Evolutionary conservation across 2,113 vertebrate genomes (phyloP), one percentile per base, ranked within the genome.

Genomic region (Misgurnus anguillicaudatus): DNA sequence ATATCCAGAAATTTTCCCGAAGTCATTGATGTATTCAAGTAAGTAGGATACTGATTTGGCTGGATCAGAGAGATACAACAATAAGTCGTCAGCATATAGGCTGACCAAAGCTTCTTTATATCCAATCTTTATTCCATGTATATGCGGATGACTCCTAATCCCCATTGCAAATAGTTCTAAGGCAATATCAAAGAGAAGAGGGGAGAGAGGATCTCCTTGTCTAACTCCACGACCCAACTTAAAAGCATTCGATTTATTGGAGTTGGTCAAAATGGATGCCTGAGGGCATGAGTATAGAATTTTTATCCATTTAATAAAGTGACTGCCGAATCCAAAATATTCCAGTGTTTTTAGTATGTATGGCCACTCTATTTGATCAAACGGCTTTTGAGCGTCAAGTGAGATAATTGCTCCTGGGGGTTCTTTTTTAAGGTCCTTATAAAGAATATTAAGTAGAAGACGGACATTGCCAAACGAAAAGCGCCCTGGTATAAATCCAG

Each of bases 1-100:
- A 16, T 79, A 72, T 9, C 67, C 68, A 11, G 78, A 79, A 6
- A 79, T 13, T 6, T 24, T 42, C 3, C 67, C 16, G 17, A 73
- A 64, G 1, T 17, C 9, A 5, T 72, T 16, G 5, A 79, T 72
- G 36, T 17, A 39, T 4, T 72, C 11, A n/a, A 79, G 16, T 2
- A 79, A 4, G n/a, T 6, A 9, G 17, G 68, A 58, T 5, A 74
- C 19, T 41, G 10, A 64, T 1, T 19, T 17, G 3, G 5, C 42
- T 19, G 58, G 45, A 9, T 73, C 31, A 16, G 21, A 21, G 6
- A 66, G 19, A 48, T 42, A 72, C 1, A 72, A 5, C 11, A 62
- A 2, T 1, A 79, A 9, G 53, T 79, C 57, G 45, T 79, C 41
- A 38, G 41, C 60, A 48, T 63, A 64, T 5, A 76, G 17, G 42